Evolutionary conservation across 1,140 invertebrate genomes (phyloP).

Genomic region (Melanaphis sacchari): DNA sequence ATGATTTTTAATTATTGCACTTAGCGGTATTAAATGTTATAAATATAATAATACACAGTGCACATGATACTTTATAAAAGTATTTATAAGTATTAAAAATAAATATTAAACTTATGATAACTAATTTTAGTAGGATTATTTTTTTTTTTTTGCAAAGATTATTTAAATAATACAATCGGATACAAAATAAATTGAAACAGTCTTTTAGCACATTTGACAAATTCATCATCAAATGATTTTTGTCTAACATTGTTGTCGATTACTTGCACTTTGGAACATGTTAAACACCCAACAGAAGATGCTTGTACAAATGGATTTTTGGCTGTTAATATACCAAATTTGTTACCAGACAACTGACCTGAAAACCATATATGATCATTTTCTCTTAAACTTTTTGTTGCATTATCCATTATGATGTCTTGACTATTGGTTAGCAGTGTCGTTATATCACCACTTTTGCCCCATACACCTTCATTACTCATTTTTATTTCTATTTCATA

Average conservation of each 20-base stretch:
- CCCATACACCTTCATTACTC: constrained; percentile 26
- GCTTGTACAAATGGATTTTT: constrained; percentile 21
- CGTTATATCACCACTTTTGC: neutral
- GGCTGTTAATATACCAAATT: constrained; percentile 39
- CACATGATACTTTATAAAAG: constrained; percentile 14
- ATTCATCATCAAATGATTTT: constrained; percentile 49
- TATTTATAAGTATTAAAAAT: constrained; percentile 18
- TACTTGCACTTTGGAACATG: constrained; percentile 21
- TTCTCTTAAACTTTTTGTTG: constrained; percentile 48
- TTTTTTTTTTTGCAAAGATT: neutral
- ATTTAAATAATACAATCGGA: constrained; percentile 54
- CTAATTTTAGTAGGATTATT: constrained; percentile 31
- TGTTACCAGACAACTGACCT: constrained; percentile 10
- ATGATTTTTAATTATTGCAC: constrained; percentile 42
- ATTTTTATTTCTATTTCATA: constrained; percentile 57
- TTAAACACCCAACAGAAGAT: constrained; percentile 28
- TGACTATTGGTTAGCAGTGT: constrained; percentile 30
- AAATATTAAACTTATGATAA: constrained; percentile 30
- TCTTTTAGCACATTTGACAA: constrained; percentile 51
- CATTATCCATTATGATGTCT: constrained; percentile 43
- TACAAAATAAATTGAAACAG: constrained; percentile 56
- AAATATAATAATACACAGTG: constrained; percentile 32
- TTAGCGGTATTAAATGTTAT: neutral
- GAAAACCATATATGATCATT: constrained; percentile 44
- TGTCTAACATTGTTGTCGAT: constrained; percentile 38